Conservation (phyloP, 2,888 invertebrate genomes). For the Drosophila flavopinicola region DNA sequence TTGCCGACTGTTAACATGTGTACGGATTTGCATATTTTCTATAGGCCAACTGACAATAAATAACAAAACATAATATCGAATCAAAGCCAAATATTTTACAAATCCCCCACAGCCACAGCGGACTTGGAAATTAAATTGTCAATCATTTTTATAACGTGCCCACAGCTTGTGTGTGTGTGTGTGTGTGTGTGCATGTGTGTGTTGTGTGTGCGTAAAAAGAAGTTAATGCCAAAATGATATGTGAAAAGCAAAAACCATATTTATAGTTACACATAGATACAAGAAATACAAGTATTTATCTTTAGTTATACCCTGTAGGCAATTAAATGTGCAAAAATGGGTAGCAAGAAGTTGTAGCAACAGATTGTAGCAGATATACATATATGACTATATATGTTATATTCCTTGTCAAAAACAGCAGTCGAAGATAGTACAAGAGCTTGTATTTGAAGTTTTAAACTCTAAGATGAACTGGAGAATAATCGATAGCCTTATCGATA, state of each 20-base stretch:
- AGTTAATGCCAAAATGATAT: constrained; percentile 75
- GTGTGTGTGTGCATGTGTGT: constrained; percentile 38
- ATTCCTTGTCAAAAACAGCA: too few relatives aligned
- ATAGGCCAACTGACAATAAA: constrained; percentile 46
- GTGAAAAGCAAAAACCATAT: constrained; percentile 53
- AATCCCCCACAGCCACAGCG: constrained; percentile 66
- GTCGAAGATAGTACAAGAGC: too few relatives aligned
- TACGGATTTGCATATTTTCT: constrained; percentile 73
- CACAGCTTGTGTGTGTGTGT: constrained; percentile 14
- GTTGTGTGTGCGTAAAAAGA: constrained; percentile 65
- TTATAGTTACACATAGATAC: constrained; percentile 34
- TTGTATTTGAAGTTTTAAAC: too few relatives aligned
- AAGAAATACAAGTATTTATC: constrained; percentile 53
- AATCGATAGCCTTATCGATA: too few relatives aligned
- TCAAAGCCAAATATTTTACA: constrained; percentile 65
- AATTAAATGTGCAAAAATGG: not conserved
- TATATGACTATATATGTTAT: too few relatives aligned
- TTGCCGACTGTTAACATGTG: constrained; percentile 57
- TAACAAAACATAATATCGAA: constrained; percentile 53
- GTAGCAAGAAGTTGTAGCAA: not conserved
- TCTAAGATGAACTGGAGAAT: too few relatives aligned
- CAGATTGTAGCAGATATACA: not conserved
- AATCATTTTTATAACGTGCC: constrained; percentile 78
- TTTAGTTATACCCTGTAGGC: constrained; percentile 28
- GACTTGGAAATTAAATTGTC: constrained; percentile 81